Conservation (phyloP, 2,113 vertebrate species). For the Austrofundulus limnaeus region DNA sequence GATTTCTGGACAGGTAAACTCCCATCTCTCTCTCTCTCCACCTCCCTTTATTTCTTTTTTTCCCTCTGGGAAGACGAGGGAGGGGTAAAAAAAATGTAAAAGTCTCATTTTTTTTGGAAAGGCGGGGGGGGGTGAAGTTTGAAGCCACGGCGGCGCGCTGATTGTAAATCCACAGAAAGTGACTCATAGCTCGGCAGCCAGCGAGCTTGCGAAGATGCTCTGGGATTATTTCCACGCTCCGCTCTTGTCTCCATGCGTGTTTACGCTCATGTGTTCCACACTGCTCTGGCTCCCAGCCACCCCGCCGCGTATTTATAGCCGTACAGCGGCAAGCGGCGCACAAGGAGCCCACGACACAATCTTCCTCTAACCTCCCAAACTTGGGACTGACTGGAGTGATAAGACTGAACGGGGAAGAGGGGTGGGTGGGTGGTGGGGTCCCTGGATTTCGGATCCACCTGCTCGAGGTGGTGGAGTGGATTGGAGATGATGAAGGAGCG, state of each 20-base stretch:
- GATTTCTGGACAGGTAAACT: too few relatives aligned
- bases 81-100: too few relatives aligned
- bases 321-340: constrained; percentile 52
- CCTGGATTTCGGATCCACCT: constrained; percentile 36
- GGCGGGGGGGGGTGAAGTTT: constrained; percentile 22
- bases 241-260: constrained; percentile 56
- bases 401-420: background rate
- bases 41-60: background rate
- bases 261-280: constrained; percentile 56
- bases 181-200: constrained; percentile 55
- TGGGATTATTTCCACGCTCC: constrained; percentile 49
- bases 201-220: constrained; percentile 33
- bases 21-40: background rate
- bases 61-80: too few relatives aligned
- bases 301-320: constrained; percentile 66
- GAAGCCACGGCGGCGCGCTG: background rate
- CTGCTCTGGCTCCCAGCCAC: constrained; percentile 66
- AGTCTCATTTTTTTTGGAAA: too few relatives aligned
- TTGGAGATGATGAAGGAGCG: constrained; percentile 57
- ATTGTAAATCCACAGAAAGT: constrained; percentile 41
- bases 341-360: constrained; percentile 59
- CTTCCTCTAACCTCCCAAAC: constrained; percentile 39
- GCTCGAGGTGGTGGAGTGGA: constrained; percentile 2
- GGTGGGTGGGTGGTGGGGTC: background rate
- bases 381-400: constrained; percentile 40